Percentiles rank a stretch among this genome's conserved stretches.
These are phyloP conservation scores for Lepus timidus DNA, from an alignment of 2,113 vertebrate genomes.

Conservation along the genomic window DNA sequence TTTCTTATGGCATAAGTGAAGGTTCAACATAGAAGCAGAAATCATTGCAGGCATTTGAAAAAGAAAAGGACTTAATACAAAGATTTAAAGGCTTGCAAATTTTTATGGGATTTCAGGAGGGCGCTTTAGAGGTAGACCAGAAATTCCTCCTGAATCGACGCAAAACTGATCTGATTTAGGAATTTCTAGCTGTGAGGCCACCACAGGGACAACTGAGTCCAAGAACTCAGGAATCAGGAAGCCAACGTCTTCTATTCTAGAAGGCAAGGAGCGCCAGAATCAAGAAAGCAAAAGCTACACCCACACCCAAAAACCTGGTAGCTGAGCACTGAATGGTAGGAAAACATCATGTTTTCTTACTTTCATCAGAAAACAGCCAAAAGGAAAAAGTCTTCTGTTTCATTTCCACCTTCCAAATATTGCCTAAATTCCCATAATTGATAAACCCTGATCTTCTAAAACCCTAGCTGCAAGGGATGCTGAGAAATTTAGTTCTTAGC, in stretches of 20 bases:
- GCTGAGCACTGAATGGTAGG: not conserved
- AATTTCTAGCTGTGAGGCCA: not conserved
- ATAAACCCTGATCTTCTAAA: slow-evolving; percentile 21
- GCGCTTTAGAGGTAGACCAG: not conserved
- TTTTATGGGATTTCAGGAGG: not conserved
- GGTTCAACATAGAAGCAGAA: slow-evolving; percentile 32
- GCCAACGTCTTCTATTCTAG: not conserved
- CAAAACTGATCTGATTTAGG: not conserved
- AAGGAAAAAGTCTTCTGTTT: not conserved
- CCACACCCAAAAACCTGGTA: not conserved
- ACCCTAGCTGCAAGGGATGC: not conserved
- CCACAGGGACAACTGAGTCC: not conserved
- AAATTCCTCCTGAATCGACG: not conserved
- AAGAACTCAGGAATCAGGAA: not conserved
- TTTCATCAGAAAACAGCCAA: not conserved
- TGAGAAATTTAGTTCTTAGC: slow-evolving; percentile 30
- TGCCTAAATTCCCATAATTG: not conserved
- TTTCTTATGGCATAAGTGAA: not conserved
- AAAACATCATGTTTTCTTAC: not conserved
- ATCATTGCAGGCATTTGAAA: not conserved
- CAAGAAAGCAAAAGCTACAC: not conserved
- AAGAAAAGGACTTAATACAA: slow-evolving; percentile 1
- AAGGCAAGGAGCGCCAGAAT: not conserved
- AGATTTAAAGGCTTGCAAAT: not conserved
- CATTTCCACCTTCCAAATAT: not conserved